Percentiles rank a stretch among this genome's conserved stretches.
Evolutionary conservation across 1,140 invertebrate genomes (phyloP).

Genomic region (Pachyrhynchus sulphureomaculatus): DNA sequence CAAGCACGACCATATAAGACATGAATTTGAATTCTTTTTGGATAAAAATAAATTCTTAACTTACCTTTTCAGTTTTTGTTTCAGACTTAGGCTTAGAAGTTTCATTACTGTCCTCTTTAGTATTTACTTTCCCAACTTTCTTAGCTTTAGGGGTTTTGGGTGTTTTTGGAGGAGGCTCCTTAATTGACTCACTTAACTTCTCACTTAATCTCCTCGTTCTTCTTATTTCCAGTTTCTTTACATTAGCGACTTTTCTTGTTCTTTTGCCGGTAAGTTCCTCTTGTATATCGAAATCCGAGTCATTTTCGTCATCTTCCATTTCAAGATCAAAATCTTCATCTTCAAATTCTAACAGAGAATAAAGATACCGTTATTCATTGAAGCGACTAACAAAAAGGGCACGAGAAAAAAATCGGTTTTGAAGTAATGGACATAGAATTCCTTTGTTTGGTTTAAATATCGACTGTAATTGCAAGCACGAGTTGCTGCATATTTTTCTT

Average conservation of each 20-base stretch:
- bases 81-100: slow-evolving; percentile 2
- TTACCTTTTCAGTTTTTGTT: slow-evolving; percentile 7
- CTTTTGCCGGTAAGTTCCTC: slow-evolving; percentile 44
- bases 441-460: too few relatives aligned
- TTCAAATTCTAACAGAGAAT: slow-evolving; percentile 15
- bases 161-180: slow-evolving; percentile 13
- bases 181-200: slow-evolving; percentile 19
- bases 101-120: slow-evolving; percentile 10
- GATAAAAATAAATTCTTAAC: too few relatives aligned
- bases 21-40: too few relatives aligned
- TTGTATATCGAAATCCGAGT: slow-evolving; percentile 50
- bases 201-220: slow-evolving; percentile 44
- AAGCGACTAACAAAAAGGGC: too few relatives aligned
- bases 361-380: neutral
- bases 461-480: too few relatives aligned
- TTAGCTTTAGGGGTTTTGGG: slow-evolving; percentile 22
- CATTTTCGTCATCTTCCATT: slow-evolving; percentile 41
- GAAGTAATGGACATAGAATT: too few relatives aligned
- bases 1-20: too few relatives aligned
- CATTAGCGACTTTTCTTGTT: slow-evolving; percentile 11
- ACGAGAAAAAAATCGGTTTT: too few relatives aligned
- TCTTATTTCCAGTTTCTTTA: slow-evolving; percentile 30
- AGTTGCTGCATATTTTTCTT: too few relatives aligned
- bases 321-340: slow-evolving; percentile 34
- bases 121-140: slow-evolving; percentile 4